phyloP scores from a whole-genome alignment of 2,888 invertebrate species.

The Pecten maximus region DNA sequence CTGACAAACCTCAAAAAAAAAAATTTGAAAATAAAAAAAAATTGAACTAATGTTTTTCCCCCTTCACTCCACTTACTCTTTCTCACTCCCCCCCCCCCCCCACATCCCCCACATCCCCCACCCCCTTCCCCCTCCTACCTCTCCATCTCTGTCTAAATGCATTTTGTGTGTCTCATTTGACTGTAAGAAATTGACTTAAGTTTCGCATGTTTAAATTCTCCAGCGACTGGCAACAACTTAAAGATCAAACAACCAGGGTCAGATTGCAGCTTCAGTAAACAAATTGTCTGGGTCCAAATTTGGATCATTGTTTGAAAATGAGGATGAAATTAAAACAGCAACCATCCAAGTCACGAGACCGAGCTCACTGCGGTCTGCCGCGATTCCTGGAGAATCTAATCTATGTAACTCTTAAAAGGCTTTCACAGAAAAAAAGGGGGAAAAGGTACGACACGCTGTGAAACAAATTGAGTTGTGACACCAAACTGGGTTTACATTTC shows the following conservation, averaged over 20 bases:
- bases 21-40: too few relatives aligned
- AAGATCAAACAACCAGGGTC: not conserved
- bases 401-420: not conserved
- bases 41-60: too few relatives aligned
- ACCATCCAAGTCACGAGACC: not conserved
- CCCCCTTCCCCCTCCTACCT: too few relatives aligned
- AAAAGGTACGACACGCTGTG: not conserved
- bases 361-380: not conserved
- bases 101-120: too few relatives aligned
- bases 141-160: not conserved
- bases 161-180: not conserved
- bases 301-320: not conserved
- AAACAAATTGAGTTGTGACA: not conserved
- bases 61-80: too few relatives aligned
- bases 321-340: not conserved
- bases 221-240: not conserved
- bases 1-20: not conserved
- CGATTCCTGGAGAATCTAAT: not conserved
- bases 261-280: not conserved
- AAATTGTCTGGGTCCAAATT: not conserved
- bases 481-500: not conserved
- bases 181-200: not conserved
- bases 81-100: too few relatives aligned
- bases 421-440: not conserved
- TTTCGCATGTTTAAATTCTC: not conserved